Base-by-base conservation (phyloP, 1,140 invertebrate species). In the Heliconius nattereri region DNA sequence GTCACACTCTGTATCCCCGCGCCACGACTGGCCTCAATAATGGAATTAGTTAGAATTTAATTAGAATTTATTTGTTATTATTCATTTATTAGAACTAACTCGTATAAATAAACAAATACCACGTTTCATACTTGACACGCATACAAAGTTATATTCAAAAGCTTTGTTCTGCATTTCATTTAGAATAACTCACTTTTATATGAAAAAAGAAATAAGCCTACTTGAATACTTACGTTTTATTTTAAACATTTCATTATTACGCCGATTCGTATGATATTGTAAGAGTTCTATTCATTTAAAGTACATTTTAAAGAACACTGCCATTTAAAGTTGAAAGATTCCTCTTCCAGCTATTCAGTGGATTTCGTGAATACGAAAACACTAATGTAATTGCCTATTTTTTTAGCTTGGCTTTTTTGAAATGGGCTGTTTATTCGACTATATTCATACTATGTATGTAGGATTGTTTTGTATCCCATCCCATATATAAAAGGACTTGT, bases 341-440 rank as follows among this genome's bases (percentile, higher is more conserved):
- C 81, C 78, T 74, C 40, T 13, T 3, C 13, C 57, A 70, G 74
- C 79, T 81, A 84, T 86, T 83, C 81, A 85, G 81, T 85, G 81
- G 79, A 85, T 87, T 89, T 85, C 83, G 83, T 89, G 75, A 87
- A 89, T 89, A 82, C 82, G 78, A 77, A 74, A 78, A 80, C 79
- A 84, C 84, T 91, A 91, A 89, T 91, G 90, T 91, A 90, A 91
- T 91, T 89, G 88, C 85, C 75, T 87, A 78, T 85, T 90, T 89
- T 88, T 85, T 89, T 86, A 82, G 78, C 80, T 84, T 86, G 73
- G 76, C 80, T 66, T 66, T 84, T 83, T 80, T 54, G 78, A 60
- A 73, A 77, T 79, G 71, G 75, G 19, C 40, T 70, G 40, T 52
- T 40, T 73, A 37, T 45, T 35, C 26, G 60, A 19, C 60, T 71